Evolutionary conservation across 2,888 invertebrate species (phyloP), one percentile per base, ranked within the genome.

Genomic region (Troides oblongomaculatus): DNA sequence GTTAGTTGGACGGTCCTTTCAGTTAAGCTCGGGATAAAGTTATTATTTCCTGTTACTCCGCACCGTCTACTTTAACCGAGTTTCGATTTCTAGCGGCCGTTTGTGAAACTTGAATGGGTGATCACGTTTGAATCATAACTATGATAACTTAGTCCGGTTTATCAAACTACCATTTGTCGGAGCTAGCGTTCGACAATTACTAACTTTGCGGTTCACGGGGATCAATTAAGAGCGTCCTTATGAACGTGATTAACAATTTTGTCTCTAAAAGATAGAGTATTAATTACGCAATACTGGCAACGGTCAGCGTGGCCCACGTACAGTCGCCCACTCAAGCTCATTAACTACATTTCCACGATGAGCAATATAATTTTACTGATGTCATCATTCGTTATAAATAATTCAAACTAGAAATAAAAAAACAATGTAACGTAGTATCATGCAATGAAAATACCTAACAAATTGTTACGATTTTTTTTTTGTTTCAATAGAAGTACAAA

Each of bases 1-100:
- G 91, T 90, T 90, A 89, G 90, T 89, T 84, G 88, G 90, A 81
- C 89, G 85, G 87, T 88, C 87, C 86, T 84, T 82, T 78, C 85
- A 87, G 90, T 87, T 87, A 85, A 87, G 85, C 87, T 84, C 76
- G 79, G 85, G 86, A 90, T 89, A 88, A 92, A 92, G 90, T 92
- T 92, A 92, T 90, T 91, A 90, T 90, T 92, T 91, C 92, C 89
- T 86, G 90, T 85, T 90, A 90, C 86, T 85, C 84, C 74, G 82
- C 81, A 82, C 84, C 86, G 87, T 86, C 86, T 87, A 89, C 88
- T 90, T 87, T 85, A 87, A 84, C 86, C 80, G 84, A 91, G 90
- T 90, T 89, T 89, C 85, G 84, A 88, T 87, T 89, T 84, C 81
- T 83, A 87, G 82, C 86, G 83, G 84, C 79, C 85, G 84, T 88